phyloP scores from a whole-genome alignment of 2,888 invertebrate genomes.

The Chelonus formosanus region DNA sequence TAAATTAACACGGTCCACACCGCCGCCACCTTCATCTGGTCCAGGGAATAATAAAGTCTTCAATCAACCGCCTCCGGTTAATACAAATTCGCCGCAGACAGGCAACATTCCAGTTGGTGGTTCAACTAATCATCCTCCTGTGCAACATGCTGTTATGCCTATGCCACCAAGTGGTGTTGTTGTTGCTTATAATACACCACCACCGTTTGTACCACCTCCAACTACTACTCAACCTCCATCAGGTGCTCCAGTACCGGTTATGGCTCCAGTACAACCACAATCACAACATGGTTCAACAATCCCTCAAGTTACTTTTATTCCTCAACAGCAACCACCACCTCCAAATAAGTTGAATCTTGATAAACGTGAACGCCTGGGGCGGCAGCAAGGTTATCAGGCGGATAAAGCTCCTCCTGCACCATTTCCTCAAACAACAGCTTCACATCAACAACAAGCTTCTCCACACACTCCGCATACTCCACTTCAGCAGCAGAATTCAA shows the following conservation, averaged over 20 bases:
- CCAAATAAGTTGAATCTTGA: constrained; percentile 57
- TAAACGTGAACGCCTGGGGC: constrained; percentile 60
- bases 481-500: constrained; percentile 55
- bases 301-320: constrained; percentile 44
- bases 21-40: constrained; percentile 67
- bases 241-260: constrained; percentile 50
- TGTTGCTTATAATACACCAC: constrained; percentile 57
- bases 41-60: constrained; percentile 57
- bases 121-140: constrained; percentile 55
- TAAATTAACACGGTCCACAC: constrained; percentile 74
- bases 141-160: constrained; percentile 59
- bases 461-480: constrained; percentile 46
- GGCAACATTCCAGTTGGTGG: constrained; percentile 58
- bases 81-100: constrained; percentile 43
- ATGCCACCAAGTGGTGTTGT: constrained; percentile 61
- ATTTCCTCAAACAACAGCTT: constrained; percentile 57
- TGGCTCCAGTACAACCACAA: constrained; percentile 40
- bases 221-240: constrained; percentile 57
- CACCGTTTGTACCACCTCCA: constrained; percentile 59
- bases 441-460: constrained; percentile 47
- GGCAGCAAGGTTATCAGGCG: constrained; percentile 59
- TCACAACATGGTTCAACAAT: constrained; percentile 35
- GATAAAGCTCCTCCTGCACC: constrained; percentile 62
- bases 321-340: constrained; percentile 45
- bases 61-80: constrained; percentile 51